phyloP scores from a whole-genome alignment of 2,797 vertebrate species.

The Danio kyathit region DNA sequence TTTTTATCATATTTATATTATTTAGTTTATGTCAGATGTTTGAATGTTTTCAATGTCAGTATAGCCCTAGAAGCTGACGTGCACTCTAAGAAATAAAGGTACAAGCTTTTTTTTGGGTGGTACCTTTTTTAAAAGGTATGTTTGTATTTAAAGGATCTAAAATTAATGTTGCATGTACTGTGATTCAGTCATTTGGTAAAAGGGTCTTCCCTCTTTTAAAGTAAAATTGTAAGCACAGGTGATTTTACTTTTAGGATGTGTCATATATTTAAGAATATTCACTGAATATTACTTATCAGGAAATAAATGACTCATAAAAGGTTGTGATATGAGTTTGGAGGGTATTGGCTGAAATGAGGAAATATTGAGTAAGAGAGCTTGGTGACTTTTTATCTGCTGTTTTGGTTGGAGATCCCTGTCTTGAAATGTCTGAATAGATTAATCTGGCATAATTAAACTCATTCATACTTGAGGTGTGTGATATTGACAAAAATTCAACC shows the following conservation, averaged over 20 bases:
- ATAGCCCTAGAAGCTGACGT: not conserved
- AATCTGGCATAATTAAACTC: not conserved
- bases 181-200: constrained; percentile 6
- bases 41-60: not conserved
- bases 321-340: not conserved
- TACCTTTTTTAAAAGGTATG: no score
- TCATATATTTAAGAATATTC: not conserved
- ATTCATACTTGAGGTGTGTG: no score
- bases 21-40: not conserved
- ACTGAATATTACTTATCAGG: not conserved
- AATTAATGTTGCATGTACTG: not conserved
- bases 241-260: not conserved
- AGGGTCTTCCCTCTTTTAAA: no score
- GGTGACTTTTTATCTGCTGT: not conserved
- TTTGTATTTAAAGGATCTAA: no score
- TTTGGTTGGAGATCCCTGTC: no score
- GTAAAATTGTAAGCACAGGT: no score
- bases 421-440: not conserved
- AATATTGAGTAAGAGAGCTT: not conserved
- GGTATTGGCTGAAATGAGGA: not conserved
- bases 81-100: not conserved
- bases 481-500: no score
- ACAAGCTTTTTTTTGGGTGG: no score
- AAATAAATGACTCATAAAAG: not conserved
- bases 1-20: no score